A percentile compares a stretch with the other conserved stretches of the same genome.
phyloP scores from a whole-genome alignment of 2,797 vertebrate genomes.

The Gobio occitaniae region DNA sequence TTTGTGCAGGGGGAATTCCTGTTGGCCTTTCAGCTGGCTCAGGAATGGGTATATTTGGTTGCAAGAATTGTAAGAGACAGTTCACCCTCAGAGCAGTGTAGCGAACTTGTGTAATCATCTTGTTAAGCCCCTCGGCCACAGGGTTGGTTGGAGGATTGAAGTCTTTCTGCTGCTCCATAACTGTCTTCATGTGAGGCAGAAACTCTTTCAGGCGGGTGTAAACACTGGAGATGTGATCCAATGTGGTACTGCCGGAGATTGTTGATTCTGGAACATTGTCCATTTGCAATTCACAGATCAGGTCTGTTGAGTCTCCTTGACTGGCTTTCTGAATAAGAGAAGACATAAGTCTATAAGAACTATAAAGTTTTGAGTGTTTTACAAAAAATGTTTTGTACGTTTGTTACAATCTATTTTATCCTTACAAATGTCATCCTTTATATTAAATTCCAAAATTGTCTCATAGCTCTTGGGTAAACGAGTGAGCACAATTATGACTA shows the following conservation, averaged over 20 bases:
- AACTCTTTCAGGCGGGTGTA: conserved; percentile 73
- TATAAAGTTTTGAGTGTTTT: neutral
- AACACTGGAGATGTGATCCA: conserved; percentile 72
- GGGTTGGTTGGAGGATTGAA: conserved; percentile 67
- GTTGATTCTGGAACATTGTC: conserved; percentile 71
- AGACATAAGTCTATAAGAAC: conserved; percentile 10
- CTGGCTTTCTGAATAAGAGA: conserved; percentile 69
- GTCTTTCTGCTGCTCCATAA: conserved; percentile 78
- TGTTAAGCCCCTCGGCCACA: conserved; percentile 60
- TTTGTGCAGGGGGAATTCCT: conserved; percentile 72
- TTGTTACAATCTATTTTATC: neutral
- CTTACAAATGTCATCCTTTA: neutral
- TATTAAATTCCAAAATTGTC: neutral
- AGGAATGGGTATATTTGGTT: conserved; percentile 74
- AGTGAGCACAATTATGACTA: neutral
- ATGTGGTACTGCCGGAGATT: conserved; percentile 72
- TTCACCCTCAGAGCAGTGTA: conserved; percentile 59
- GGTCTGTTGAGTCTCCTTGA: conserved; percentile 73
- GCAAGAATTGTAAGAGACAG: conserved; percentile 69
- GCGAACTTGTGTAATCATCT: neutral
- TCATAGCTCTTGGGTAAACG: neutral
- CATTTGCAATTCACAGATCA: conserved; percentile 72
- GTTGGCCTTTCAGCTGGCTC: conserved; percentile 71
- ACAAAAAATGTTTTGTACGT: too few relatives aligned
- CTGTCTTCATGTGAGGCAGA: conserved; percentile 72